Conservation (phyloP, 2,797 vertebrate genomes). For the Lophura swinhoii region DNA sequence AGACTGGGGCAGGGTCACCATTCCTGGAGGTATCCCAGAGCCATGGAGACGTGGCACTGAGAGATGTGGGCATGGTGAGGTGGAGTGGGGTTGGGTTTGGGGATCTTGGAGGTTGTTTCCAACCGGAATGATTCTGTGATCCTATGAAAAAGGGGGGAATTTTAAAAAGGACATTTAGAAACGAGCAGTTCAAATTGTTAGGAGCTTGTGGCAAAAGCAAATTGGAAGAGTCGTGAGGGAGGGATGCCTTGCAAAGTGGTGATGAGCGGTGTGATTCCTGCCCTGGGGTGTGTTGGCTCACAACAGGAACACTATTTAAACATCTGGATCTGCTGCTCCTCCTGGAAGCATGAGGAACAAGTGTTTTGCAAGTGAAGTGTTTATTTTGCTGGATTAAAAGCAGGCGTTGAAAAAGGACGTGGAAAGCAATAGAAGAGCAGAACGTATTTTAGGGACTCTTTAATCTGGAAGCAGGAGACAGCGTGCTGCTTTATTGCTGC, state of each 20-base stretch:
- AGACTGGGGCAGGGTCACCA: no score
- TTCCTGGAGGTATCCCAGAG: no score
- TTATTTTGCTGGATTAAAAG: neutral
- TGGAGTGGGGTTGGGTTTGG: no score
- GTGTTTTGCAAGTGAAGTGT: neutral
- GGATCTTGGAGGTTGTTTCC: no score
- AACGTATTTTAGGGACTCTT: neutral
- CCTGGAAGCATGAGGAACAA: neutral
- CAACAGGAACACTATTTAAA: neutral
- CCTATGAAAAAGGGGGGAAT: neutral
- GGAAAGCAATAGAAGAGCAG: accelerated
- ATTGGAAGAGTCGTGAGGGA: accelerated
- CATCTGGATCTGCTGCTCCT: neutral
- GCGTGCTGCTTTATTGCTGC: accelerated
- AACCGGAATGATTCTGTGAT: no score
- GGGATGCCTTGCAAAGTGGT: neutral
- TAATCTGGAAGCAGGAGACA: neutral
- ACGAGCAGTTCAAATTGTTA: neutral
- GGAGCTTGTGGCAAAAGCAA: neutral
- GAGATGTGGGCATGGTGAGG: no score
- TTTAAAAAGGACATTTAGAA: no score
- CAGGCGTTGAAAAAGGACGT: accelerated
- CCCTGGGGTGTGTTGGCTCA: accelerated
- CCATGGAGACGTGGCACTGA: no score
- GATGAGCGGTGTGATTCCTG: accelerated